Base-by-base conservation (phyloP, 2,888 invertebrate genomes). In the Drepana falcataria region DNA sequence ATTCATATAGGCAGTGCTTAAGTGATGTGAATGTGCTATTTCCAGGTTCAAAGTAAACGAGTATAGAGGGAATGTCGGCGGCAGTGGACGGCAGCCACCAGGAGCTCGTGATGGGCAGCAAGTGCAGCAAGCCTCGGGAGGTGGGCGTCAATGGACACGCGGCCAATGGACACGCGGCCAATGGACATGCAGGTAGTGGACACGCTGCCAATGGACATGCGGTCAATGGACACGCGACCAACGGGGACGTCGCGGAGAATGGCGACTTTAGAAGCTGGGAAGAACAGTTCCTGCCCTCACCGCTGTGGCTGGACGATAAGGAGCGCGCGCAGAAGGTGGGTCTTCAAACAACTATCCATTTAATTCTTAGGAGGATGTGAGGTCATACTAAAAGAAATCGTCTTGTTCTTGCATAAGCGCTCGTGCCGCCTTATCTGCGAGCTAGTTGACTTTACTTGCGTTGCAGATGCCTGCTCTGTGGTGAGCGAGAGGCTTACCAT, bases 301-400 rank as follows among this genome's bases (percentile, higher is more conserved):
- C 82, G 2, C 72, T 91, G 48, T 59, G 71, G 47, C 71, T 91
- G 0, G 80, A 85, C 2, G 88, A 91, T 68, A 72, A 66, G 9
- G 66, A 69, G 2, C 71, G 83, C n/a, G 83, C 87, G 2, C 73
- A 79, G 49, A 85, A 88, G 85, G 91, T 91, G 63, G 57, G 59
- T 34, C 4, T 4, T 5, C 21, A 21, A 21, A 21, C 21, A 21
- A 21, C 21, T 21, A 21, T 21, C 21, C 21, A 21, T 21, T 21
- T 21, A 0, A 21, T 21, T 21, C 21, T 21, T 21, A 21, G 21
- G 21, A 21, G 21, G 21, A 21, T 21, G 21, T 21, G 21, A 21
- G 21, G 21, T 21, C 21, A 21, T 21, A 21, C 21, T 21, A 21
- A 21, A 21, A 21, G 21, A 21, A 21, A 21, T 21, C 21, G 21